These are phyloP conservation scores for Myotis pilosus DNA, from an alignment of 2,797 vertebrate genomes.

Conservation along the genomic window DNA sequence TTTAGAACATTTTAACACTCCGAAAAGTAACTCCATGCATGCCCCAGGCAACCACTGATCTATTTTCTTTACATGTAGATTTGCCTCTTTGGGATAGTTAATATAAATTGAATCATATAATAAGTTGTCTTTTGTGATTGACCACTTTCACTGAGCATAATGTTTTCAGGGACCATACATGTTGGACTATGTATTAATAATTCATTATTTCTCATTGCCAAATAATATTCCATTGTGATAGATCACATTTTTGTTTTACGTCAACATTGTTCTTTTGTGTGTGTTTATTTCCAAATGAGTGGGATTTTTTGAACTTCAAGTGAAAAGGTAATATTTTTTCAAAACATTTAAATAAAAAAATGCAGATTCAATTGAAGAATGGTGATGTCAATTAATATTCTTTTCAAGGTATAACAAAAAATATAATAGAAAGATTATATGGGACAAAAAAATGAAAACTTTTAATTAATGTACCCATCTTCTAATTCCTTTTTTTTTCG, in stretches of 20 bases:
- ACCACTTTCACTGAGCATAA: neutral
- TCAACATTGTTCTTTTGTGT: neutral
- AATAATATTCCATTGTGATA: neutral
- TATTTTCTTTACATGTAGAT: neutral
- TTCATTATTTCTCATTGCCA: neutral
- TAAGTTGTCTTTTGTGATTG: neutral
- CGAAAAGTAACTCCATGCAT: neutral
- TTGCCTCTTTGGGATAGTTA: neutral
- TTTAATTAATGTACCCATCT: neutral
- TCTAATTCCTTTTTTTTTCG: neutral
- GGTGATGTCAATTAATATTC: neutral
- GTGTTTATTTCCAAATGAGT: neutral
- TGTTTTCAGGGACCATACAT: neutral
- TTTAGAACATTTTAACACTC: neutral
- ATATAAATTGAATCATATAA: neutral
- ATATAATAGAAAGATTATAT: neutral
- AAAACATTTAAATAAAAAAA: conserved; percentile 22
- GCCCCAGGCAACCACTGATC: neutral
- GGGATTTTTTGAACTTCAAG: neutral
- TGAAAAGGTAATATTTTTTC: neutral
- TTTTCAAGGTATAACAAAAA: neutral
- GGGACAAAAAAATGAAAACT: neutral
- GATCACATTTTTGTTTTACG: neutral
- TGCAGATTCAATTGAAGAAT: neutral
- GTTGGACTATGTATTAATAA: neutral